Evolutionary conservation across 2,113 vertebrate species (phyloP).

Genomic region (Dinomys branickii): DNA sequence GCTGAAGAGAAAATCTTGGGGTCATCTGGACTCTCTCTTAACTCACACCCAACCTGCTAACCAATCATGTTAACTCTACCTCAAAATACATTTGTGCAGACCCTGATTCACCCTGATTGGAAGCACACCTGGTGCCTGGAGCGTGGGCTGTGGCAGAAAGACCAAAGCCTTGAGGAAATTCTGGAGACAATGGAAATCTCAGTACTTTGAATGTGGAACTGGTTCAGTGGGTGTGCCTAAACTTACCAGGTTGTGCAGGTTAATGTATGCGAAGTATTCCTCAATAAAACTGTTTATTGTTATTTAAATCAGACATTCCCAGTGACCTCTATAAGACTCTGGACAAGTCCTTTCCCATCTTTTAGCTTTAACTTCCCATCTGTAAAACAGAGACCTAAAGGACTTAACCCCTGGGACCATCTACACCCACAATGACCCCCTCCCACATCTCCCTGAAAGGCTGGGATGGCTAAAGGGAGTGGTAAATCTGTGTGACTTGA

Average conservation of each 20-base stretch:
- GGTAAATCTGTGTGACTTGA: background rate
- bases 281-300: background rate
- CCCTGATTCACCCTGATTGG: fast-evolving
- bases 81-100: background rate
- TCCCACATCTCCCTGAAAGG: background rate
- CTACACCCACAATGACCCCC: background rate
- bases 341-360: background rate
- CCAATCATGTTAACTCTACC: too few species aligned
- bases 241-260: background rate
- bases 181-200: background rate
- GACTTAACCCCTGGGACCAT: background rate
- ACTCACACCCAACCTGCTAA: background rate
- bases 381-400: background rate
- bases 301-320: background rate
- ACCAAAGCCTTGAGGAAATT: background rate
- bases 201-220: background rate
- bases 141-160: background rate
- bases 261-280: background rate
- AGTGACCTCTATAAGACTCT: background rate
- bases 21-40: background rate
- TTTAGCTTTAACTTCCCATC: background rate
- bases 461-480: background rate
- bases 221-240: background rate
- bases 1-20: background rate
- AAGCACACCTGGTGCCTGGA: background rate